Base-by-base conservation (phyloP, 2,113 vertebrate species). In the Channa argus region DNA sequence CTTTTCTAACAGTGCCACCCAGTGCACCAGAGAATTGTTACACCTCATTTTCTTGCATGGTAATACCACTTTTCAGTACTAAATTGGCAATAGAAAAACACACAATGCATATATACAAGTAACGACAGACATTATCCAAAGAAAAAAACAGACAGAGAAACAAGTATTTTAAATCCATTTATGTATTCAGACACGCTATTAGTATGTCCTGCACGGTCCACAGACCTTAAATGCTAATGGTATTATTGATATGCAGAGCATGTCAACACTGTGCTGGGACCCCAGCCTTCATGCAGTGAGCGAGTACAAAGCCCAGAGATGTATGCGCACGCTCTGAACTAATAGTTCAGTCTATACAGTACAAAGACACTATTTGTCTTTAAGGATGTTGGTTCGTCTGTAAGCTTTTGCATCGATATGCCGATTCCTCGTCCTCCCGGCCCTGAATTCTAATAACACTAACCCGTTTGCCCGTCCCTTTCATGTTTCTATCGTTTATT, bases 1-100 rank as follows among this genome's bases (percentile, higher is more conserved):
- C 74, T 82, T 88, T 83, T 77, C 61, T 54, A 83, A 89, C 77
- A 92, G 67, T 91, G 92, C 89, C 91, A 86, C 63, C 92, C 15
- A 44, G 85, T 92, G 92, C n/a, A 54, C 41, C 3, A 12, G 36
- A 8, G 7, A 46, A 36, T 7, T 7, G 2, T 49, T 71, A 36
- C 86, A 83, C 3, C 2, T 24, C 43, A 5, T 34, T 51, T 58
- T 39, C 38, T 24, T 45, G 33, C 52, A 39, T 12, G 47, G 12
- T 11, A 41, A 41, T 1, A 54, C 4, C 41, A 47, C 24, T 49
- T 49, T 38, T 63, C 44, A 52, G 7, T 37, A 13, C 4, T 33
- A 1, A 24, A 24, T 24, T 24, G 24, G 24, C 24, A 24, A 24
- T 24, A 24, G 24, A 24, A 3, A 55, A 62, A 61, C 11, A 52